Evolutionary conservation across 2,113 vertebrate genomes (phyloP), one percentile per base, ranked within the genome.

Genomic region (Circaetus gallicus): DNA sequence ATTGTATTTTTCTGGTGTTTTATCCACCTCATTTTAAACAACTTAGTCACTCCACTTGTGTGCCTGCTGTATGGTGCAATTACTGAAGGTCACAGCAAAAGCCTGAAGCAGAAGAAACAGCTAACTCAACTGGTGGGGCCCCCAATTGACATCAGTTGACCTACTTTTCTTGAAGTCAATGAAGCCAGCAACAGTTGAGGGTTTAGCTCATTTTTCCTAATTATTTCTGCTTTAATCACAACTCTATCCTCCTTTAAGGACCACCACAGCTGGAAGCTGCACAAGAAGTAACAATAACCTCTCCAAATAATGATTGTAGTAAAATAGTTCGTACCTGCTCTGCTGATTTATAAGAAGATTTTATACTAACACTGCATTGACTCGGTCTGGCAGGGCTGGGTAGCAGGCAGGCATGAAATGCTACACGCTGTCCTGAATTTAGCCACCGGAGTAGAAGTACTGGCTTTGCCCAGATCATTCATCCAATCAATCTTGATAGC

Each of bases 81-180:
- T 96, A 92, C 47, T 87, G 92, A 96, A 93, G 89, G 93, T 93
- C 94, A 92, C 70, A 92, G 70, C 61, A 92, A 89, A 93, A 95
- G 89, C 81, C 92, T 85, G 86, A 72, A 97, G 96, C 77, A 82
- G 83, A 74, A 89, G 72, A 42, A 90, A 82, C 7, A 8, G 36
- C 12, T 25, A 82, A 91, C 53, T 84, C 91, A 92, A 89, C 61
- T 56, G 40, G 69, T 92, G 65, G 53, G 83, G 32, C 34, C 72
- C 43, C 36, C 91, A 95, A 24, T 69, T 96, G 95, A 86, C 91
- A 92, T 79, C 83, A 92, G 70, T 92, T 95, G 86, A 95, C 93
- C 86, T 89, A 56, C 43, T 92, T 94, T 82, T 84, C 47, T 82
- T 94, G 77, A 95, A 91, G 89, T 92, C 86, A 95, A 71, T 82